Conservation (phyloP, 2,797 vertebrate species). For the Poecile montanus region DNA sequence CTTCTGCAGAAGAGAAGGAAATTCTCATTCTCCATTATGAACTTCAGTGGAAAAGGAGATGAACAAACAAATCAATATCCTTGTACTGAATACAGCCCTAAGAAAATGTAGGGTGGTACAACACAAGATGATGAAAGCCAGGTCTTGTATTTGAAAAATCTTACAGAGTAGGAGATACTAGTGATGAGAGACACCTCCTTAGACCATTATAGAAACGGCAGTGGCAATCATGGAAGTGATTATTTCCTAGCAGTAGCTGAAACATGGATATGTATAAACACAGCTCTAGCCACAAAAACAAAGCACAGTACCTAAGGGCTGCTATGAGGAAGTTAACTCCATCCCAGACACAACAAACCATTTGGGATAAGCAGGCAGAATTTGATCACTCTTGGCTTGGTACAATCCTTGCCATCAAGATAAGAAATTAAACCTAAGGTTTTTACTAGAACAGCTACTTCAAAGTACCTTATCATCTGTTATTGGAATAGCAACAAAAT, state of each 20-base stretch:
- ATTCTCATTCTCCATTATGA: background rate
- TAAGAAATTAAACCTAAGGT: background rate
- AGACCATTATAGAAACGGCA: background rate
- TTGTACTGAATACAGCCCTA: background rate
- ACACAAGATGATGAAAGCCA: background rate
- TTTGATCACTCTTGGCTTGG: background rate
- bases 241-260: background rate
- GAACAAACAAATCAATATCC: background rate
- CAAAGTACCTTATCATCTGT: constrained; percentile 58
- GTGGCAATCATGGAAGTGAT: background rate
- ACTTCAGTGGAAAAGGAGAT: background rate
- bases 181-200: background rate
- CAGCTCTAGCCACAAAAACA: background rate
- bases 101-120: background rate
- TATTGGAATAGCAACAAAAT: constrained; percentile 67
- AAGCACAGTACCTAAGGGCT: background rate
- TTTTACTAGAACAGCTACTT: background rate
- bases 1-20: background rate
- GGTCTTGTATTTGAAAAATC: background rate
- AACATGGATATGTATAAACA: rapidly evolving
- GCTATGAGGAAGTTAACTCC: background rate
- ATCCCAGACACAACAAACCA: background rate
- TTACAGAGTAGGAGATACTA: background rate
- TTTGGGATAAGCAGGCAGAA: background rate
- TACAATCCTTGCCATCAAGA: background rate